Evolutionary conservation across 2,113 vertebrate species (phyloP).

Genomic region (Eublepharis macularius): DNA sequence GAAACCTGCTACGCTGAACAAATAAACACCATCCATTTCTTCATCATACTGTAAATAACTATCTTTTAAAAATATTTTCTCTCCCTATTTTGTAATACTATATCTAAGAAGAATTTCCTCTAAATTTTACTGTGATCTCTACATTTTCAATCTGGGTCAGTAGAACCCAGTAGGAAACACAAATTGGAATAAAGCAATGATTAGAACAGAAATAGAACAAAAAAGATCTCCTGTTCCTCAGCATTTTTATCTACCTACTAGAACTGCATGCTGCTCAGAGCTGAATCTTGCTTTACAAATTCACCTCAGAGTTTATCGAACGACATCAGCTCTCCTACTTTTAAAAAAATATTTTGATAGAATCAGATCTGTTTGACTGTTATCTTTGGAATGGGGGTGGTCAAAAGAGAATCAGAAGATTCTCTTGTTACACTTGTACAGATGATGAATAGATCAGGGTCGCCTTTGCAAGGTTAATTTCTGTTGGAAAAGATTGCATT

Average conservation of each 20-base stretch:
- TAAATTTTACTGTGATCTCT: not conserved
- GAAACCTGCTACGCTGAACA: not conserved
- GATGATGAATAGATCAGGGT: too few species aligned
- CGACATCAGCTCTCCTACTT: too few species aligned
- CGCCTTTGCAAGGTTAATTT: not conserved
- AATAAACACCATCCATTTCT: not conserved
- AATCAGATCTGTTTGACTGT: not conserved
- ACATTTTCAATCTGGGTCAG: not conserved
- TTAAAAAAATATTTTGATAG: not conserved
- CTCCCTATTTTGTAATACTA: not conserved
- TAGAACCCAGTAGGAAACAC: not conserved
- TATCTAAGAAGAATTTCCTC: constrained; percentile 23
- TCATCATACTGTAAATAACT: not conserved
- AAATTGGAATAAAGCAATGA: not conserved
- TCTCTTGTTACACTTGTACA: not conserved
- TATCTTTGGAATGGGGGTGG: not conserved
- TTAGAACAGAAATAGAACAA: constrained; percentile 19
- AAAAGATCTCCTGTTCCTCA: constrained; percentile 6
- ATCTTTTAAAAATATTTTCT: not conserved
- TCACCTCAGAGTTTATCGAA: not conserved
- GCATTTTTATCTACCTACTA: not conserved
- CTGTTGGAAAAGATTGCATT: not conserved
- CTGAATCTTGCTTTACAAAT: not conserved
- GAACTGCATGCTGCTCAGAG: constrained; percentile 1
- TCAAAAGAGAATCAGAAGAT: not conserved